These are phyloP conservation scores for Cathartes aura DNA, from an alignment of 2,113 vertebrate species.

Conservation along the genomic window DNA sequence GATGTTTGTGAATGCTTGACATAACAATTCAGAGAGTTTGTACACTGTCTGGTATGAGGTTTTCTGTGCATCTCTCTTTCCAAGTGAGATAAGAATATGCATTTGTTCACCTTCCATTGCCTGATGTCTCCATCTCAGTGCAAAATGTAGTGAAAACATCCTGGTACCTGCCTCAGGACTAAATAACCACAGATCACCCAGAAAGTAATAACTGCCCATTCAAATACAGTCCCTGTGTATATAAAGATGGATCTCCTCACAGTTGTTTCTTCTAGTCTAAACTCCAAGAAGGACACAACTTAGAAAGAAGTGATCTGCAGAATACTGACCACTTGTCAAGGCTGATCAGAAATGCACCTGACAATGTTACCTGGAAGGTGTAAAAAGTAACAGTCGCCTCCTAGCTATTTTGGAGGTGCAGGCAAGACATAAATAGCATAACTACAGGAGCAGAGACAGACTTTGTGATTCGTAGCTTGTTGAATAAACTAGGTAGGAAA, in stretches of 20 bases:
- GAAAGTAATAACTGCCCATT: background rate
- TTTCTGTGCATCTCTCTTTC: background rate
- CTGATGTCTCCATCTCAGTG: background rate
- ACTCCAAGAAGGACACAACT: background rate
- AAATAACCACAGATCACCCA: background rate
- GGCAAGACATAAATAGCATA: background rate
- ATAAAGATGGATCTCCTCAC: background rate
- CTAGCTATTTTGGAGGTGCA: background rate
- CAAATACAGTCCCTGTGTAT: background rate
- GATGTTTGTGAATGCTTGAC: background rate
- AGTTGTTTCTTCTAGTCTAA: background rate
- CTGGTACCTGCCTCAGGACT: background rate
- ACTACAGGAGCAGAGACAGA: background rate
- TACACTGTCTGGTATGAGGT: background rate
- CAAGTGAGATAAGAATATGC: background rate
- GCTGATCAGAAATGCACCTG: background rate
- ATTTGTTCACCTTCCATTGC: background rate
- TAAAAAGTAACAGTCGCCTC: background rate
- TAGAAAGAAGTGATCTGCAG: background rate
- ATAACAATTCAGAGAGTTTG: background rate
- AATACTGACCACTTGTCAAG: background rate
- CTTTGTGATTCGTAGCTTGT: background rate
- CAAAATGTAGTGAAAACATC: background rate
- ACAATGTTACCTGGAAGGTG: background rate
- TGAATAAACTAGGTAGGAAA: background rate